phyloP scores from a whole-genome alignment of 2,797 vertebrate genomes.

The Clarias fuscus region DNA sequence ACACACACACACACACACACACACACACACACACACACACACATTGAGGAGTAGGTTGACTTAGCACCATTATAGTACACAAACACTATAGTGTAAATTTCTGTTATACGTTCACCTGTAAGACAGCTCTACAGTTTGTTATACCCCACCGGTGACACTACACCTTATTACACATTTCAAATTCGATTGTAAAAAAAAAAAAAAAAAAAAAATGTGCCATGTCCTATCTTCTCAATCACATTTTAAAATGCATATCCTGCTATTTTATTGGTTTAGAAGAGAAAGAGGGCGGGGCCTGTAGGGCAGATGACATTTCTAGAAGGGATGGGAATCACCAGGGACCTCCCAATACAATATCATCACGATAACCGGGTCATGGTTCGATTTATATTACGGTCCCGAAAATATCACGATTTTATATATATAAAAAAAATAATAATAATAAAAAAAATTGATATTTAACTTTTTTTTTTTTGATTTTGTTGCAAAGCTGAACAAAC shows the following conservation, averaged over 20 bases:
- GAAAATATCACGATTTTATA: no score
- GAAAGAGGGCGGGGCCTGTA: neutral
- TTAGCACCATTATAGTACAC: conserved; percentile 12
- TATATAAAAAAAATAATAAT: no score
- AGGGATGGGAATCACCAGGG: no score
- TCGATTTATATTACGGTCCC: no score
- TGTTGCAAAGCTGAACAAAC: no score
- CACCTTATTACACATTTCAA: neutral
- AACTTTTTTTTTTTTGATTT: no score
- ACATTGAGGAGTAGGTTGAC: neutral
- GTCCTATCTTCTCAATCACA: neutral
- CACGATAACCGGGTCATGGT: no score
- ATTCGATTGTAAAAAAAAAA: neutral
- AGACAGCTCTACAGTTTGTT: neutral
- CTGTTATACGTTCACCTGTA: neutral
- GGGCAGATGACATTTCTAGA: neutral
- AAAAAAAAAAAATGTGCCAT: neutral
- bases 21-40: neutral
- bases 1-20: neutral
- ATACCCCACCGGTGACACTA: neutral
- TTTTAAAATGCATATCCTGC: neutral
- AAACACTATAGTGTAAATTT: neutral
- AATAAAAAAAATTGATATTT: no score
- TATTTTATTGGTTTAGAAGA: neutral
- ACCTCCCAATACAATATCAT: no score